Evolutionary conservation across 2,888 invertebrate species (phyloP).

Genomic region (Melipona beecheii): DNA sequence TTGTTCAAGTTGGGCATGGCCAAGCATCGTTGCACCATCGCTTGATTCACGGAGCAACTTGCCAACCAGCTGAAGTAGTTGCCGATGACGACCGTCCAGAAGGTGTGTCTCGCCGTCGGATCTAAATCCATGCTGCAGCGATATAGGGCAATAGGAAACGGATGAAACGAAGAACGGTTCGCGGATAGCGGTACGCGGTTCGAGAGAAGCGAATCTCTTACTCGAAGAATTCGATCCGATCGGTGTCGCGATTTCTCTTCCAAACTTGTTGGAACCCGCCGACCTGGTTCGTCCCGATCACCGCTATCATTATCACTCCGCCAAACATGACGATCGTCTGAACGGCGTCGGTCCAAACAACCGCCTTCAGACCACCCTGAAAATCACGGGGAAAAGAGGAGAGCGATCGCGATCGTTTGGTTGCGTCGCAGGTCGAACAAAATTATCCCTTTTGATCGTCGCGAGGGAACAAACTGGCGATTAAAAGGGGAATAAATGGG

Average conservation of each 20-base stretch:
- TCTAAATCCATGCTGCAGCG: slow-evolving; percentile 88
- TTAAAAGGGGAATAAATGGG: not conserved
- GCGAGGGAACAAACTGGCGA: not conserved
- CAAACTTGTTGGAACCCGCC: slow-evolving; percentile 88
- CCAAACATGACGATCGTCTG: slow-evolving; percentile 91
- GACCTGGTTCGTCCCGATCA: slow-evolving; percentile 88
- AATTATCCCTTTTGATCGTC: too few relatives aligned
- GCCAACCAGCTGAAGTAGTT: slow-evolving; percentile 93
- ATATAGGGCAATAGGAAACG: not conserved
- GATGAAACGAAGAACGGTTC: too few relatives aligned
- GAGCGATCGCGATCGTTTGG: too few relatives aligned
- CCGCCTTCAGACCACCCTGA: slow-evolving; percentile 91
- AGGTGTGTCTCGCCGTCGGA: slow-evolving; percentile 91
- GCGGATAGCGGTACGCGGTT: not conserved
- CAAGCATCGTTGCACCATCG: slow-evolving; percentile 94
- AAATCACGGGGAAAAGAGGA: slow-evolving; percentile 59
- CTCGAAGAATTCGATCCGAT: slow-evolving; percentile 90
- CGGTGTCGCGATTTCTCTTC: slow-evolving; percentile 86
- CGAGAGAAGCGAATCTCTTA: slow-evolving; percentile 79
- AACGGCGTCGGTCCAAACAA: slow-evolving; percentile 92
- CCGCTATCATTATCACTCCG: slow-evolving; percentile 88
- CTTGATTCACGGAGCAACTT: slow-evolving; percentile 93
- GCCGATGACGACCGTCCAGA: slow-evolving; percentile 92
- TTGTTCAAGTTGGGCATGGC: slow-evolving; percentile 90
- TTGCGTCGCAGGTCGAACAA: not conserved